A percentile compares a stretch with the other conserved stretches of the same genome.
Evolutionary conservation across 2,797 vertebrate genomes (phyloP).

Genomic region (Ammospiza maritima): DNA sequence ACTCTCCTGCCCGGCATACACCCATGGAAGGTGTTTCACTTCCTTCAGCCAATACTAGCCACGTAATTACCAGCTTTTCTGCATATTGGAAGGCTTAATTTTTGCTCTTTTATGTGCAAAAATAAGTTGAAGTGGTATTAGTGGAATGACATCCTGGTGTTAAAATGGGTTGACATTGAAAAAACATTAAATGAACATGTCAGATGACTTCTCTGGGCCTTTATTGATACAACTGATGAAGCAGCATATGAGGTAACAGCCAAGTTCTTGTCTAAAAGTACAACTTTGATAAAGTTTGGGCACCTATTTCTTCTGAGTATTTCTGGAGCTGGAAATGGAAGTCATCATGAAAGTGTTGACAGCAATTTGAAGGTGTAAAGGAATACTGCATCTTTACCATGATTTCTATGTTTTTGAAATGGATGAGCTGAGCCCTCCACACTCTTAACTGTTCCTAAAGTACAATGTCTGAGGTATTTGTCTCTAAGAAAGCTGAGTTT

Average conservation of each 20-base stretch:
- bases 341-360: conserved; percentile 35
- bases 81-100: neutral
- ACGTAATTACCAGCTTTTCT: neutral
- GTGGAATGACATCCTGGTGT: neutral
- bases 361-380: conserved; percentile 56
- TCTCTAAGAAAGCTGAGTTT: conserved; percentile 8
- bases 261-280: conserved; percentile 1
- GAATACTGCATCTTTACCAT: conserved; percentile 10
- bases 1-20: neutral
- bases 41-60: neutral
- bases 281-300: conserved; percentile 15
- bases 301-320: conserved; percentile 35
- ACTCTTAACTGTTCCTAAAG: conserved; percentile 23
- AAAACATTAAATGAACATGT: neutral
- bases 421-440: conserved; percentile 13
- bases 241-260: neutral
- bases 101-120: neutral
- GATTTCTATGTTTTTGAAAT: conserved; percentile 5
- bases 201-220: neutral
- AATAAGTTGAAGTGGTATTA: neutral
- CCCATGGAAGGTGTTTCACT: neutral
- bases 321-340: conserved; percentile 40
- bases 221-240: conserved; percentile 11
- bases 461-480: conserved; percentile 13
- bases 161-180: neutral